Base-by-base conservation (phyloP, 2,797 vertebrate genomes). In the Psittacula echo region DNA sequence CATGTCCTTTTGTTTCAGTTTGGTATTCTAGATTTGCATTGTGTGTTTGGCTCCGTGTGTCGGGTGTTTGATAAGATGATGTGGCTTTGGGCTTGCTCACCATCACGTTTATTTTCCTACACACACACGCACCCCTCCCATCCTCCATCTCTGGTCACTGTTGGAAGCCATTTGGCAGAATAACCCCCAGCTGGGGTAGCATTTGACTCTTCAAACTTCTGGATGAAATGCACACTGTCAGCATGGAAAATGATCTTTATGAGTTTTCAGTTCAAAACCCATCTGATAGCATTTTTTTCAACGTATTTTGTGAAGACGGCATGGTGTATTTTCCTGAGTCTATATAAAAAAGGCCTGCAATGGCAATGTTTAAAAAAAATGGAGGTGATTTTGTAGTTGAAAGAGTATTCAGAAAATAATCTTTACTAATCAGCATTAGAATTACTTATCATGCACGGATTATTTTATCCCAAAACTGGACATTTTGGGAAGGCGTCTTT, bases 161-260 rank as follows among this genome's bases (percentile, higher is more conserved):
- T 98, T 98, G 98, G 98, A 98, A 98, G 98, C 98, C 98, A 96
- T 98, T 99, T 97, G 98, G 98, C 97, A 98, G 98, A 98, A 97
- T 97, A 98, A 98, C 98, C 98, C 98, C 98, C 98, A 98, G 97
- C 98, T 98, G 98, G 96, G 98, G 97, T 98, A 98, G 97, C 96
- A 97, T 98, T 99, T 98, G 98, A 98, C 98, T 98, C 97, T 97
- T 98, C 98, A 98, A 98, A 98, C 97, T 97, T 97, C 96, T 93
- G 97, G 98, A 98, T 98, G 97, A 98, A 99, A 99, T 98, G 93
- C 97, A 97, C 97, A 96, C 97, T 98, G 98, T 98, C 98, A 98
- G 98, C 98, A 98, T 98, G 98, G 97, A 98, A 98, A 98, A 98
- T 97, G 97, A 98, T 98, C 96, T 98, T 98, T 97, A 97, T 98